Evolutionary conservation across 1,140 invertebrate species (phyloP).

Genomic region (Gryllus bimaculatus): DNA sequence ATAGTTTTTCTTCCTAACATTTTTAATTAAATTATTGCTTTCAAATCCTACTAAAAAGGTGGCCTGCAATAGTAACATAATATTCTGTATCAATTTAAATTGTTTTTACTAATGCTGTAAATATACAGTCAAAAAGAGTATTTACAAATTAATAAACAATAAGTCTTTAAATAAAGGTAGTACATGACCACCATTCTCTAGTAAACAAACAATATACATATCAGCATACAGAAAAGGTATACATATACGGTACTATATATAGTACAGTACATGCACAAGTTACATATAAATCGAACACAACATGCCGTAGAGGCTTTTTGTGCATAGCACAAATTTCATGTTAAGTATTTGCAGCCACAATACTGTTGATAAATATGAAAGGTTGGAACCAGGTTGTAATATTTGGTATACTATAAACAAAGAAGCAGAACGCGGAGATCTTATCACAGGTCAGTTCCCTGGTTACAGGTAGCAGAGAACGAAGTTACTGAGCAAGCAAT

Average conservation of each 20-base stretch:
- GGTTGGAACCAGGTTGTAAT: background rate
- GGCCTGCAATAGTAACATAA: too few relatives aligned
- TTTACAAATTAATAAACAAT: background rate
- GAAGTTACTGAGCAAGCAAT: conserved; percentile 32
- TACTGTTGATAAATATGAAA: background rate
- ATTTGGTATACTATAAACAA: background rate
- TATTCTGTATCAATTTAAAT: background rate
- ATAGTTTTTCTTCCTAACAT: background rate
- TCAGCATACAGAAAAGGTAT: background rate
- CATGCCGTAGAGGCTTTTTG: background rate
- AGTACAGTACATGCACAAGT: background rate
- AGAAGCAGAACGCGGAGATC: background rate
- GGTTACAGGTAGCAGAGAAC: background rate
- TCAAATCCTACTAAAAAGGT: background rate
- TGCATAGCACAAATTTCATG: background rate
- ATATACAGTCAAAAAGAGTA: background rate
- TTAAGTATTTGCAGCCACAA: background rate
- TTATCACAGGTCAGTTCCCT: background rate
- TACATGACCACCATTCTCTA: background rate
- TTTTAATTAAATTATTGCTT: background rate
- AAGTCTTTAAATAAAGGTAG: background rate
- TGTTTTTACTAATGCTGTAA: background rate
- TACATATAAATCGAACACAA: background rate
- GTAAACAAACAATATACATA: background rate
- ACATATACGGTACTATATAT: background rate